A percentile compares a stretch with the other conserved stretches of the same genome.
These are phyloP conservation scores for Agonopterix arenella DNA, from an alignment of 2,888 invertebrate genomes.

Conservation along the genomic window DNA sequence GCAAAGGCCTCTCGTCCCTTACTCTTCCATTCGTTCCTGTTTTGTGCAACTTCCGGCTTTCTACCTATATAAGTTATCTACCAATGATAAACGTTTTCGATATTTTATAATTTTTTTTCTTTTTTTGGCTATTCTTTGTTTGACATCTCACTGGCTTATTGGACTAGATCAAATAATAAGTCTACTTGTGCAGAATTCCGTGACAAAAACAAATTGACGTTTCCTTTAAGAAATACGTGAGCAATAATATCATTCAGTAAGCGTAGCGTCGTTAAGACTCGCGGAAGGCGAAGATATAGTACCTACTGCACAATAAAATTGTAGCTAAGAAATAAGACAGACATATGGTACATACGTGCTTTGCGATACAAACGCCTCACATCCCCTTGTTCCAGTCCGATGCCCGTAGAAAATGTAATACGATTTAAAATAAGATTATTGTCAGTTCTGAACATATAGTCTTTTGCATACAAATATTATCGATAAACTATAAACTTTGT, in stretches of 20 bases:
- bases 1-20: too few species aligned
- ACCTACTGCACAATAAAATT: slow-evolving; percentile 34
- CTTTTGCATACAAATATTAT: slow-evolving; percentile 17
- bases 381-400: slow-evolving; percentile 20
- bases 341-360: slow-evolving; percentile 55
- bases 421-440: slow-evolving; percentile 40
- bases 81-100: too few species aligned
- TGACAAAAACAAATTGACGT: slow-evolving; percentile 20
- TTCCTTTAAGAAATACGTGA: slow-evolving; percentile 27
- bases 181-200: slow-evolving; percentile 1
- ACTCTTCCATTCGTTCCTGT: too few species aligned
- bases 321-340: slow-evolving; percentile 39
- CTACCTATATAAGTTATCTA: too few species aligned
- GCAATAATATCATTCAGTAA: slow-evolving; percentile 38
- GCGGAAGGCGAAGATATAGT: slow-evolving; percentile 31
- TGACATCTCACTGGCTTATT: too few species aligned
- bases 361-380: slow-evolving; percentile 25
- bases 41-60: too few species aligned
- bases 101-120: too few species aligned
- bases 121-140: too few species aligned
- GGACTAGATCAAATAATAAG: too few species aligned
- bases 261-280: slow-evolving; percentile 36
- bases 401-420: slow-evolving; percentile 19
- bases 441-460: slow-evolving; percentile 42
- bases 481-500: slow-evolving; percentile 1